Evolutionary conservation across 2,888 invertebrate genomes (phyloP).

Genomic region (Argynnis bischoffii): DNA sequence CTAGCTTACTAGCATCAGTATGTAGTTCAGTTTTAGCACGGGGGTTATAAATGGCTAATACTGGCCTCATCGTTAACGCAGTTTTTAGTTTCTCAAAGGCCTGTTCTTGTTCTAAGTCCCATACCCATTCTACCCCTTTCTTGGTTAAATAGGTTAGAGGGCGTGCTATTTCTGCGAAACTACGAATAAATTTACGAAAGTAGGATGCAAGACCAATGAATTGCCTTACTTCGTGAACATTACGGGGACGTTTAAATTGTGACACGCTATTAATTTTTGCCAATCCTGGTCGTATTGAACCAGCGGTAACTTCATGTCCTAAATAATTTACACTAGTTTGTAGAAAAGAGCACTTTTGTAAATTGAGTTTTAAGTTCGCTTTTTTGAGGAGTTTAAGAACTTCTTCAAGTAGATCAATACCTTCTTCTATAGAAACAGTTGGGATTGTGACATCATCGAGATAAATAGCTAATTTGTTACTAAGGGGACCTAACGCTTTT

Average conservation of each 20-base stretch:
- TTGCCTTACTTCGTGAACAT: constrained; percentile 13
- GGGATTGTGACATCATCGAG: constrained; percentile 40
- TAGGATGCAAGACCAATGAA: no score
- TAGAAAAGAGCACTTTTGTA: no score
- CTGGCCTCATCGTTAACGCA: constrained; percentile 6
- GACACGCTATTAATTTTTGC: constrained; percentile 46
- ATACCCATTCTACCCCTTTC: constrained; percentile 24
- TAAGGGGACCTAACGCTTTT: constrained; percentile 39
- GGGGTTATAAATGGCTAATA: constrained; percentile 2
- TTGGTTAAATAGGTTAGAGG: constrained; percentile 27
- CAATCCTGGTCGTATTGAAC: constrained; percentile 41
- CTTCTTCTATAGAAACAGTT: constrained; percentile 24
- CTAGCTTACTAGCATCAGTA: constrained; percentile 12
- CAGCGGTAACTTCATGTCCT: constrained; percentile 43
- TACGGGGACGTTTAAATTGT: constrained; percentile 25
- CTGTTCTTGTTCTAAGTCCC: constrained; percentile 10
- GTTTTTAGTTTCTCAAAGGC: constrained; percentile 24
- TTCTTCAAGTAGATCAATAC: no score
- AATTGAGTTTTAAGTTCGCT: no score
- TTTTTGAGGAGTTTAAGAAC: no score
- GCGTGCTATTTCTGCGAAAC: constrained; percentile 35
- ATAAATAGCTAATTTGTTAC: constrained; percentile 32
- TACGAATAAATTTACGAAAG: constrained; percentile 29
- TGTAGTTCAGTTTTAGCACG: constrained; percentile 9
- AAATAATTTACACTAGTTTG: constrained; percentile 23